Evolutionary conservation across 1,140 invertebrate species (phyloP), one percentile per base, ranked within the genome.

Genomic region (Drosophila ohnishii): DNA sequence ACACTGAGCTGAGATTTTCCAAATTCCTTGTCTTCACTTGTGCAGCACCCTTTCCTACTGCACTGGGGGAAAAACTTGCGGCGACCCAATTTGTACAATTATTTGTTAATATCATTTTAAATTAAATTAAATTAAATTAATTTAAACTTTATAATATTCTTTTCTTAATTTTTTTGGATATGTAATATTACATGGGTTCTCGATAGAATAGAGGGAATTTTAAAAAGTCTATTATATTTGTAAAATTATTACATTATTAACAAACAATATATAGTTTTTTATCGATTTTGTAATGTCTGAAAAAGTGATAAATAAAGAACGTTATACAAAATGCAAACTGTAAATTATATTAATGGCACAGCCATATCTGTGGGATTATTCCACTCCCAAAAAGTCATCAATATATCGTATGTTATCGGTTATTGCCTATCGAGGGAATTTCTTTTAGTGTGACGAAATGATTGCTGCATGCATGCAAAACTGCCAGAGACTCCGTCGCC

Each of bases 1-100:
- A 88, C 84, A 87, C 84, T 87, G 84, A 87, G 84, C 84, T 88
- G 84, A 87, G 84, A 87, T 87, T 87, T 87, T 88, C 84, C 84
- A 80, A 87, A 87, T 87, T 88, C 84, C 84, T 87, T 83, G 84
- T 88, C 84, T 87, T 87, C 83, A 87, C 81, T 78, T 78, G 66
- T 84, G 77, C 73, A 61, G 56, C 61, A 42, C 55, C 53, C 60
- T 25, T 55, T 55, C 13, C 19, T 7, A 14, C 4, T 25, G 5
- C 51, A 55, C 51, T 25, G 51, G 13, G 4, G 5, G 50, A 53
- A 35, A 53, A 14, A 0, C 1, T 22, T 9, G 4, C 2, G 3
- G 2, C 16, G 16, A 9, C 10, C 28, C 5, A 50, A 13, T 8
- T 34, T 19, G 30, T n/a, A n/a, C n/a, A n/a, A n/a, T n/a, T n/a